phyloP scores from a whole-genome alignment of 2,888 invertebrate genomes.

The Trachelus iudaicus region DNA sequence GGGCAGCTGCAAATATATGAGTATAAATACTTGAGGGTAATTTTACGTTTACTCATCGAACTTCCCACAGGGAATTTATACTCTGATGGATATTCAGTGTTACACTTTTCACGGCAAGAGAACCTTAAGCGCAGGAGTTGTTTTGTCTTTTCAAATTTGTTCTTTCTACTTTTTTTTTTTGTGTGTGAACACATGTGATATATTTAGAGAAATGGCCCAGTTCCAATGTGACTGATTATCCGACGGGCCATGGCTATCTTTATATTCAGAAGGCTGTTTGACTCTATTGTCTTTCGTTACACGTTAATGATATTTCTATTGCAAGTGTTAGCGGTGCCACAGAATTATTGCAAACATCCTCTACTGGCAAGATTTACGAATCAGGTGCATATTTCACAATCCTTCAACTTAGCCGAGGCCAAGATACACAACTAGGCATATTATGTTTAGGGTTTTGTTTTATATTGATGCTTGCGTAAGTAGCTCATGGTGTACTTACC shows the following conservation, averaged over 20 bases:
- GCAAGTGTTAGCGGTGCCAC: background rate
- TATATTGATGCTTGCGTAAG: background rate
- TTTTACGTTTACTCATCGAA: too few species aligned
- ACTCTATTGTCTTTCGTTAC: background rate
- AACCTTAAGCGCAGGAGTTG: background rate
- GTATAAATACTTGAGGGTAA: too few species aligned
- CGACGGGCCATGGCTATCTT: constrained; percentile 13
- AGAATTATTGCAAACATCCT: background rate
- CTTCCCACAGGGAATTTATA: too few species aligned
- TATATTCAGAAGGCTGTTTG: constrained; percentile 9
- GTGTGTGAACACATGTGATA: constrained; percentile 13
- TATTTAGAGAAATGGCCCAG: constrained; percentile 20
- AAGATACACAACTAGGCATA: background rate
- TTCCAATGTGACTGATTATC: constrained; percentile 16
- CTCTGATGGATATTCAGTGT: too few species aligned
- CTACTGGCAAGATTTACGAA: background rate
- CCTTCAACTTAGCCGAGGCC: background rate
- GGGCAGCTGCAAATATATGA: too few species aligned
- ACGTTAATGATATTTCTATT: background rate
- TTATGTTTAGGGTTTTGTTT: background rate
- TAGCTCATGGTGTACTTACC: constrained; percentile 45
- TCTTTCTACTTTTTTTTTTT: constrained; percentile 9
- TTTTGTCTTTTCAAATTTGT: background rate
- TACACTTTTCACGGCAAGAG: too few species aligned
- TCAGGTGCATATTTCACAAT: background rate